A percentile compares a stretch with the other conserved stretches of the same genome.
Evolutionary conservation across 2,113 vertebrate species (phyloP).

Genomic region (Montifringilla adamsi): DNA sequence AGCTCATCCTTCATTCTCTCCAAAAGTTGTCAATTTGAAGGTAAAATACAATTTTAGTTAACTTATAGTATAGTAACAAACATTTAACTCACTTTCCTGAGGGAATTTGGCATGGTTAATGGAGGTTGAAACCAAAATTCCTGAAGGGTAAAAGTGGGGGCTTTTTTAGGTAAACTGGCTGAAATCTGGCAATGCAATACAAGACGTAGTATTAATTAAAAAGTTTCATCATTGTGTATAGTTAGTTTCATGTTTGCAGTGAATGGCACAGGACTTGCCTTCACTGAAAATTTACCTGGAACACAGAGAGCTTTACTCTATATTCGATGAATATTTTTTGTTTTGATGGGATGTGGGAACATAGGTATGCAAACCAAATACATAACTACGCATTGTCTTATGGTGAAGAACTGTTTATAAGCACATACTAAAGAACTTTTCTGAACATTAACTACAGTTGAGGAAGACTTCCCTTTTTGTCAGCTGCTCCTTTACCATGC

Average conservation of each 20-base stretch:
- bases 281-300: not conserved
- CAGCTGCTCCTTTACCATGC: not conserved
- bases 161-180: not conserved
- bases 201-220: not conserved
- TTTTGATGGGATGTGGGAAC: not conserved
- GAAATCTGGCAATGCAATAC: not conserved
- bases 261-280: not conserved
- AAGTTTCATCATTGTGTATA: not conserved
- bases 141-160: rapidly evolving
- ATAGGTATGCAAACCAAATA: not conserved
- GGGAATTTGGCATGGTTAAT: not conserved
- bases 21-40: not conserved
- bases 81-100: not conserved
- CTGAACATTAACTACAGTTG: not conserved
- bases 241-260: not conserved
- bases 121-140: not conserved
- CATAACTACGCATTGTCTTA: not conserved
- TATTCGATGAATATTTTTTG: not conserved
- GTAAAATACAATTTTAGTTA: not conserved
- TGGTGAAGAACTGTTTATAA: not conserved
- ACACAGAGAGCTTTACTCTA: not conserved
- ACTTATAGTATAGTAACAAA: not conserved
- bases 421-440: not conserved
- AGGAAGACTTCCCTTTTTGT: not conserved
- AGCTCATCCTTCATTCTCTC: not conserved